These are phyloP conservation scores for Plagodis dolabraria DNA, from an alignment of 2,888 invertebrate genomes.

Conservation along the genomic window DNA sequence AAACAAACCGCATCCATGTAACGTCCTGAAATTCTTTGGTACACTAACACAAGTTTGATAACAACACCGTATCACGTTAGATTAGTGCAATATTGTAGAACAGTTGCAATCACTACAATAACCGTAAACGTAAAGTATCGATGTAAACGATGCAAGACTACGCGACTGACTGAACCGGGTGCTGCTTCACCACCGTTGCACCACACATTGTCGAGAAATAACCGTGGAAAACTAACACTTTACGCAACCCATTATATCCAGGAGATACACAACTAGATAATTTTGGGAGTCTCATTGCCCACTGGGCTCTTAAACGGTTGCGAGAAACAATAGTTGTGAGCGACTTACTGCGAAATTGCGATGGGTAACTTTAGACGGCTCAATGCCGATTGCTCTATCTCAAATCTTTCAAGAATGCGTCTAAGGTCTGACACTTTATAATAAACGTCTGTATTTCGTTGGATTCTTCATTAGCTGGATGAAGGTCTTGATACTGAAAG, in stretches of 20 bases:
- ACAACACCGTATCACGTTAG: conserved; percentile 11
- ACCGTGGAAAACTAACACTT: conserved; percentile 75
- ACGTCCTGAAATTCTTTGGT: conserved; percentile 12
- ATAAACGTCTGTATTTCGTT: background rate
- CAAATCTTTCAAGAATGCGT: conserved; percentile 16
- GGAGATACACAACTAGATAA: conserved; percentile 73
- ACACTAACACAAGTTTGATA: conserved; percentile 14
- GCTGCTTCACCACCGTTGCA: conserved; percentile 71
- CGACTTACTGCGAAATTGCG: conserved; percentile 44
- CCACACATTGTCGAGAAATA: conserved; percentile 75
- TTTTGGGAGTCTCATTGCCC: conserved; percentile 62
- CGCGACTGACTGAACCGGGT: conserved; percentile 71
- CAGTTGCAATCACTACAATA: conserved; percentile 12
- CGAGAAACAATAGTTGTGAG: conserved; percentile 50
- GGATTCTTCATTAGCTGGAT: no score
- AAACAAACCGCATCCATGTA: conserved; percentile 47
- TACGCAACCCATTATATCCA: conserved; percentile 77
- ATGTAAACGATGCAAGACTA: conserved; percentile 62
- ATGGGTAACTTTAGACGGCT: conserved; percentile 27
- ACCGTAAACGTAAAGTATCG: conserved; percentile 20
- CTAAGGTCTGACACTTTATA: background rate
- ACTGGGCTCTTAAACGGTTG: conserved; percentile 46
- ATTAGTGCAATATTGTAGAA: conserved; percentile 4
- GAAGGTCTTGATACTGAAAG: no score
- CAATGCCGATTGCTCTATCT: conserved; percentile 33